Conservation (phyloP, 2,888 invertebrate genomes). For the Ochropacha duplaris region DNA sequence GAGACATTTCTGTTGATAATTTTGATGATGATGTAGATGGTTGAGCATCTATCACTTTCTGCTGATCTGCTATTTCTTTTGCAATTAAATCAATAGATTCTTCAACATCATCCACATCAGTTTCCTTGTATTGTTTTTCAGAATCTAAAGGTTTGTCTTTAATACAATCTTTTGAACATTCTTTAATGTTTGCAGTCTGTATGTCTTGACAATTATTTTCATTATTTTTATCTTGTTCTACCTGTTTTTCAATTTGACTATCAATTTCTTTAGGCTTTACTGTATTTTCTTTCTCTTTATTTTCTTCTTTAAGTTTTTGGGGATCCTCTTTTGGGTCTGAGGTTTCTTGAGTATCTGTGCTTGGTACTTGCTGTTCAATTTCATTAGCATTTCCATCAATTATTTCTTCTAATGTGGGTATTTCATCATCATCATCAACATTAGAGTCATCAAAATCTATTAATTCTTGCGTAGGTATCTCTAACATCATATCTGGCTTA, state of each 20-base stretch:
- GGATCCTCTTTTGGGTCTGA: neutral
- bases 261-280: neutral
- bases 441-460: constrained; percentile 45
- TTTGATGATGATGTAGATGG: constrained; percentile 3
- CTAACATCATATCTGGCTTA: constrained; percentile 67
- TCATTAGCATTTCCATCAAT: neutral
- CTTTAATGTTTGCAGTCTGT: neutral
- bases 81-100: neutral
- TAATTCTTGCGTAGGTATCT: constrained; percentile 65
- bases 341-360: neutral
- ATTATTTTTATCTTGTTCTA: neutral
- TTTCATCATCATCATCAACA: constrained; percentile 10
- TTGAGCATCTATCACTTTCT: constrained; percentile 7
- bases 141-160: neutral
- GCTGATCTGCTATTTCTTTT: neutral
- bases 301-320: neutral
- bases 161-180: neutral
- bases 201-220: neutral
- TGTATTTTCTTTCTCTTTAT: neutral
- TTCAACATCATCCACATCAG: neutral
- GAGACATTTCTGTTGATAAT: constrained; percentile 18
- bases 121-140: neutral
- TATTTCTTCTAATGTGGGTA: constrained; percentile 4
- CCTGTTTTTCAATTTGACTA: neutral
- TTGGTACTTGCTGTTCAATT: neutral